Conservation (phyloP, 2,113 vertebrate species). For the Meriones unguiculatus region DNA sequence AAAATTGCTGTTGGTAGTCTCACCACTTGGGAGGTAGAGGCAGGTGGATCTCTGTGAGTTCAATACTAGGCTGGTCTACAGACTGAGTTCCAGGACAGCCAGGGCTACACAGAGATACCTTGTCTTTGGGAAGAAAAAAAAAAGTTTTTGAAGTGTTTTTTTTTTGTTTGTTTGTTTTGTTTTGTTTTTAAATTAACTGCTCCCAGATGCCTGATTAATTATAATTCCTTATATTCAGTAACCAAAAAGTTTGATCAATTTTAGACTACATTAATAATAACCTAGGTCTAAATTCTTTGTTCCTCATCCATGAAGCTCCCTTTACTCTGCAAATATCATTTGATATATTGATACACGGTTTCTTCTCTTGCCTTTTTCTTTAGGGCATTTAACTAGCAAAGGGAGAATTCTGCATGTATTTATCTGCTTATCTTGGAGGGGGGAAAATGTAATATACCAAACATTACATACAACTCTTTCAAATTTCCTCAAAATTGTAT, state of each 20-base stretch:
- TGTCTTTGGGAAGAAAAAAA: neutral
- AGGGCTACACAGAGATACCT: neutral
- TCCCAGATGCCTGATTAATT: neutral
- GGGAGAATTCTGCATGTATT: neutral
- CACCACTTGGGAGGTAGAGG: neutral
- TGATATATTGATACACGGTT: neutral
- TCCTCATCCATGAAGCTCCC: neutral
- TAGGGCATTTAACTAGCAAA: conserved; percentile 3
- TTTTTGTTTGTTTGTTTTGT: conserved; percentile 34
- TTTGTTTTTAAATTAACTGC: neutral
- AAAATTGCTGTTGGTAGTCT: too few relatives aligned
- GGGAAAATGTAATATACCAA: neutral
- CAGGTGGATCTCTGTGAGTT: neutral
- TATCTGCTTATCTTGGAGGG: neutral
- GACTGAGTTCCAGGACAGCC: neutral
- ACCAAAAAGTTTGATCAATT: conserved; percentile 13
- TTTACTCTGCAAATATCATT: neutral
- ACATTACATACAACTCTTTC: neutral
- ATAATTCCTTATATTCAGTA: neutral
- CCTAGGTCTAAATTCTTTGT: neutral
- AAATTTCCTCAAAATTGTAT: conserved; percentile 38
- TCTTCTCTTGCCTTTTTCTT: conserved; percentile 17
- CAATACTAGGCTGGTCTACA: neutral
- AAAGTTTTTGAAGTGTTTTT: conserved; percentile 40
- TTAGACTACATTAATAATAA: neutral